A percentile compares a stretch with the other conserved stretches of the same genome.
Evolutionary conservation across 2,113 vertebrate species (phyloP).

Genomic region (Sphaerodactylus townsendi): DNA sequence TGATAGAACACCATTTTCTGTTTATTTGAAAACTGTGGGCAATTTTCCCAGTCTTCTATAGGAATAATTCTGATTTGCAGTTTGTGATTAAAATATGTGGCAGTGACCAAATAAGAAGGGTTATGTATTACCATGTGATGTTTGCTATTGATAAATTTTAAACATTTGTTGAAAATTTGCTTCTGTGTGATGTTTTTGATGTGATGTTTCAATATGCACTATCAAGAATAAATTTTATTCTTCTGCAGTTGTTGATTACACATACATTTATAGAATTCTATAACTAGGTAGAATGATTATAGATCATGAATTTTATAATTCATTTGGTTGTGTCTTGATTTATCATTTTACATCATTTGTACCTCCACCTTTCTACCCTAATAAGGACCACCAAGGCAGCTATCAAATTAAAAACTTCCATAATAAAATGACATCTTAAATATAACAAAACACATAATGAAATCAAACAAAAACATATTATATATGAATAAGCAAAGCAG

Average conservation of each 20-base stretch:
- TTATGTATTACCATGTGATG: background rate
- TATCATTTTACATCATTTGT: too few relatives aligned
- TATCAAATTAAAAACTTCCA: too few relatives aligned
- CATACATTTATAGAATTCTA: background rate
- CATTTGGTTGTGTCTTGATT: background rate
- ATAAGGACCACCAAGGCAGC: too few relatives aligned
- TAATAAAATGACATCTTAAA: too few relatives aligned
- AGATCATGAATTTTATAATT: background rate
- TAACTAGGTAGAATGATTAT: slow-evolving; percentile 15
- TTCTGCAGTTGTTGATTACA: background rate
- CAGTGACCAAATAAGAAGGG: background rate
- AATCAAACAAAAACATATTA: background rate
- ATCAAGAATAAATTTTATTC: background rate
- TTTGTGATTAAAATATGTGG: background rate
- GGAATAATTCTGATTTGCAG: background rate
- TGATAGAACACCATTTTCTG: background rate
- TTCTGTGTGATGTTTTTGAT: background rate
- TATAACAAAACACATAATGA: too few relatives aligned
- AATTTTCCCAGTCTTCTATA: background rate
- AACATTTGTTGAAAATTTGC: slow-evolving; percentile 2
- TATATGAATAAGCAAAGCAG: background rate
- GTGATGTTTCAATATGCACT: slow-evolving; percentile 10
- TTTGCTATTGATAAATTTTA: background rate
- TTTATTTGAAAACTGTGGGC: background rate
- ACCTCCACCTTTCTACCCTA: too few relatives aligned